Percentiles rank a stretch among this genome's conserved stretches.
Evolutionary conservation across 2,797 vertebrate genomes (phyloP).

Genomic region (Enoplosus armatus): DNA sequence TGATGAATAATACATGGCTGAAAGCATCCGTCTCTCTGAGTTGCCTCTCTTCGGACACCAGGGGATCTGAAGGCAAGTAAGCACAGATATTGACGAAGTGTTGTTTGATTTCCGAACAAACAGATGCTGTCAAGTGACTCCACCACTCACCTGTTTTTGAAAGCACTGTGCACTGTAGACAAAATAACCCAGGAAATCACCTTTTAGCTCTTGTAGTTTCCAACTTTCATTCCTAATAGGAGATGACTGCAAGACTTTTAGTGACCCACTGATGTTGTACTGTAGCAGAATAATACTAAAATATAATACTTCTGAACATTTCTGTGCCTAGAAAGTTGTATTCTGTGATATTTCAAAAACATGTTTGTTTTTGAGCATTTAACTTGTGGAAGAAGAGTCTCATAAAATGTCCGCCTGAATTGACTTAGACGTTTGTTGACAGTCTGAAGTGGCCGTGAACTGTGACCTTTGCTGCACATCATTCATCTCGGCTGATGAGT

Average conservation of each 20-base stretch:
- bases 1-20: slow-evolving; percentile 77
- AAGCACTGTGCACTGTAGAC: slow-evolving; percentile 9
- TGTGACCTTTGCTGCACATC: slow-evolving; percentile 62
- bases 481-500: slow-evolving; percentile 59
- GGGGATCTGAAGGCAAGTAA: slow-evolving; percentile 49
- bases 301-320: background rate
- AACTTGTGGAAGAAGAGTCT: no score
- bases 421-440: slow-evolving; percentile 40
- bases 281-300: no score
- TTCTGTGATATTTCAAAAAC: background rate
- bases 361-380: background rate
- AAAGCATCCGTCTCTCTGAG: slow-evolving; percentile 66
- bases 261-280: background rate
- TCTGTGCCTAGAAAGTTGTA: background rate
- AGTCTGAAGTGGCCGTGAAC: slow-evolving; percentile 59
- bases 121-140: slow-evolving; percentile 35
- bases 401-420: no score
- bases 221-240: background rate
- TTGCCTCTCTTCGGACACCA: slow-evolving; percentile 49
- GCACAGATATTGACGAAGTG: slow-evolving; percentile 59
- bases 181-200: slow-evolving; percentile 9
- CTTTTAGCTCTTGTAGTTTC: slow-evolving; percentile 13
- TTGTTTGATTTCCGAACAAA: slow-evolving; percentile 64
- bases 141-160: slow-evolving; percentile 39
- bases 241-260: background rate